These are phyloP conservation scores for Cosmia trapezina DNA, from an alignment of 2,888 invertebrate species.

Conservation along the genomic window DNA sequence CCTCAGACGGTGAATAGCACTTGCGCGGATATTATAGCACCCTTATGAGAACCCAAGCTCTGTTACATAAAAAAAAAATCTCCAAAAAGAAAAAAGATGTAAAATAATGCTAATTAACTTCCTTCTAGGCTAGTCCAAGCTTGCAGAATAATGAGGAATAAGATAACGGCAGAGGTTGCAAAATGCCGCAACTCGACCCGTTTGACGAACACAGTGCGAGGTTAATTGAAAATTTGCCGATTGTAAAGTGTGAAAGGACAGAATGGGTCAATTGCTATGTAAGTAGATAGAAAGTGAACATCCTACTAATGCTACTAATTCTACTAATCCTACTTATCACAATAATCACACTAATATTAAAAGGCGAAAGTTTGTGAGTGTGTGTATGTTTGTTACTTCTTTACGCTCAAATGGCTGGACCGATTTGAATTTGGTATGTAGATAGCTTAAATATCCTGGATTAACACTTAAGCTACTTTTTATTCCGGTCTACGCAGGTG, in stretches of 20 bases:
- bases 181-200: constrained; percentile 83
- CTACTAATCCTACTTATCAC: no score
- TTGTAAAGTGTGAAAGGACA: constrained; percentile 91
- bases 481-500: no score
- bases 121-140: constrained; percentile 45
- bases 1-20: no score
- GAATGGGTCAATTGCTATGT: constrained; percentile 96
- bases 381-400: no score
- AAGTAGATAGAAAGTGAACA: constrained; percentile 71
- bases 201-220: constrained; percentile 93
- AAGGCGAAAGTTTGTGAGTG: no score
- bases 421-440: no score
- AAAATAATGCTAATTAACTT: not conserved
- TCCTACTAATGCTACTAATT: no score
- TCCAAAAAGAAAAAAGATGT: not conserved
- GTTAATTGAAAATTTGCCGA: constrained; percentile 91
- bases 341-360: no score
- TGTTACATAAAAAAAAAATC: not conserved
- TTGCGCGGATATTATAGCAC: not conserved
- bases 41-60: not conserved
- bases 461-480: no score
- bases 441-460: no score
- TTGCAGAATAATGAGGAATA: constrained; percentile 60
- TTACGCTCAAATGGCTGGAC: no score
- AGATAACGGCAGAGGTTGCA: constrained; percentile 81